A percentile compares a stretch with the other conserved stretches of the same genome.
These are phyloP conservation scores for Trichomycterus rosablanca DNA, from an alignment of 2,113 vertebrate species.

Conservation along the genomic window DNA sequence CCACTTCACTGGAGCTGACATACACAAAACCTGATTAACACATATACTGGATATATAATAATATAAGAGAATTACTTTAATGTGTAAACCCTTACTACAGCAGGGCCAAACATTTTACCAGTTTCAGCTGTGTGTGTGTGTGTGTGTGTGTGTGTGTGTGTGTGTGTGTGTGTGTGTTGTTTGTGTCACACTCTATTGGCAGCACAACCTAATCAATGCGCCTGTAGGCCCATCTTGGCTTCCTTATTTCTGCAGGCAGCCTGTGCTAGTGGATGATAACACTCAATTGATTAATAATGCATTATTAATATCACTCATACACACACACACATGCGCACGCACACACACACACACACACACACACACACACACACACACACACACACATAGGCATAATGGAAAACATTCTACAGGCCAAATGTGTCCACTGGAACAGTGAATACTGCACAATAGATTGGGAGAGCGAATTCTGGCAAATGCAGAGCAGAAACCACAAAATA, in stretches of 20 bases:
- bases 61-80: too few relatives aligned
- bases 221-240: conserved; percentile 41
- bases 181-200: conserved; percentile 6
- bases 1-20: too few relatives aligned
- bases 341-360: conserved; percentile 32
- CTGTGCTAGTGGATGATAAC: conserved; percentile 53
- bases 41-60: too few relatives aligned
- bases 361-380: conserved; percentile 30
- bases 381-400: conserved; percentile 40
- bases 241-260: conserved; percentile 51
- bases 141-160: conserved; percentile 28
- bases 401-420: conserved; percentile 53
- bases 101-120: too few relatives aligned
- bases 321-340: conserved; percentile 33
- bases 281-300: conserved; percentile 68
- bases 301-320: conserved; percentile 61
- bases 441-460: conserved; percentile 48
- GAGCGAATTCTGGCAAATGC: conserved; percentile 56
- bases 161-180: conserved; percentile 12
- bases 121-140: conserved; percentile 6
- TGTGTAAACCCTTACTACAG: too few relatives aligned
- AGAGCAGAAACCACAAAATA: conserved; percentile 19
- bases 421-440: conserved; percentile 52
- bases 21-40: too few relatives aligned
- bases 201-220: conserved; percentile 34